Conservation (phyloP, 2,113 vertebrate species). For the Spea multiplicata region DNA sequence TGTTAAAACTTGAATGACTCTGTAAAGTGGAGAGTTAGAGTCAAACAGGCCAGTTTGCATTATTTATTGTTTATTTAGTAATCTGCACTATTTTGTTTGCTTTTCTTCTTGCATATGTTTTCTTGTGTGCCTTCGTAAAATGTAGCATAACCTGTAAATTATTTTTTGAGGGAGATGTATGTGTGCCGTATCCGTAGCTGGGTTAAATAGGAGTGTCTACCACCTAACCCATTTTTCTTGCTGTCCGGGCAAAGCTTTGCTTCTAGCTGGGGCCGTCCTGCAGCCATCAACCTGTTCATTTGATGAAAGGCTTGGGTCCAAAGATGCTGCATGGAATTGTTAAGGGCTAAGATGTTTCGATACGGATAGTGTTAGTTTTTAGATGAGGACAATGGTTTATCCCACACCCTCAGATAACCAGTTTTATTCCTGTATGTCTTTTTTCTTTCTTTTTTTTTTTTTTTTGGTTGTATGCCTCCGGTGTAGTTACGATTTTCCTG, state of each 20-base stretch:
- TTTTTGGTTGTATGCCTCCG: background rate
- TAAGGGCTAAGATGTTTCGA: conserved; percentile 23
- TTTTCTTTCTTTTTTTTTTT: background rate
- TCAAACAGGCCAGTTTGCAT: conserved; percentile 45
- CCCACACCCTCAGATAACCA: background rate
- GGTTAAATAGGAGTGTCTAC: background rate
- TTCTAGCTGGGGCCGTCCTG: conserved; percentile 5
- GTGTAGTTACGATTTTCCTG: conserved; percentile 12
- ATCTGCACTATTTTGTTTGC: conserved; percentile 38
- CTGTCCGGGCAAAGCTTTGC: background rate
- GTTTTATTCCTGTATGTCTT: background rate
- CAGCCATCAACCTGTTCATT: conserved; percentile 16
- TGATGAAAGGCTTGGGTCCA: conserved; percentile 28
- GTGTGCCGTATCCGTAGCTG: background rate
- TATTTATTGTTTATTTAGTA: conserved; percentile 37
- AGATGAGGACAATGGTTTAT: background rate
- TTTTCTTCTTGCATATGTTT: conserved; percentile 23
- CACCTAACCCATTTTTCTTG: background rate
- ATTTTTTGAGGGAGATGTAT: conserved; percentile 9
- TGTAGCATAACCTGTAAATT: conserved; percentile 36
- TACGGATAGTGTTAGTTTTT: background rate
- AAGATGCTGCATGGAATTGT: conserved; percentile 16
- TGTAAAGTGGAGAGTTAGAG: conserved; percentile 9
- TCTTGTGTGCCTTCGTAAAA: conserved; percentile 47
- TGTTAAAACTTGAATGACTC: conserved; percentile 47